Evolutionary conservation across 2,888 invertebrate species (phyloP).

Genomic region (Parascotia fuliginaria): DNA sequence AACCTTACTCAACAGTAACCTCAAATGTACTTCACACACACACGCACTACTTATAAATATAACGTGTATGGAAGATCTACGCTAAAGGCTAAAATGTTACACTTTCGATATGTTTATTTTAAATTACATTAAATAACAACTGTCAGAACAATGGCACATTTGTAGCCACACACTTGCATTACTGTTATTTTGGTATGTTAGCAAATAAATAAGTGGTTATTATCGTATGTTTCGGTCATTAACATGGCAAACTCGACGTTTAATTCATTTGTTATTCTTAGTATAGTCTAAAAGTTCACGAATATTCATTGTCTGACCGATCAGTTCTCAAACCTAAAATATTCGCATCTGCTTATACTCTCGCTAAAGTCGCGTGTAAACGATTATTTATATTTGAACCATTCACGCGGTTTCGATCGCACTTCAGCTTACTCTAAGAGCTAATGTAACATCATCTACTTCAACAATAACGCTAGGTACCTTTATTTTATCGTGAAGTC

Average conservation of each 20-base stretch:
- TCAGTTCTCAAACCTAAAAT: constrained; percentile 22
- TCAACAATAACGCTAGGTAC: constrained; percentile 68
- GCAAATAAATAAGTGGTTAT: constrained; percentile 48
- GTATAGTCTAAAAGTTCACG: constrained; percentile 2
- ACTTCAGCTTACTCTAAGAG: constrained; percentile 56
- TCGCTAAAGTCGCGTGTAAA: constrained; percentile 17
- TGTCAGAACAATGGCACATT: constrained; percentile 77
- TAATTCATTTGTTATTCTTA: constrained; percentile 4
- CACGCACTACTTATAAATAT: constrained; percentile 66
- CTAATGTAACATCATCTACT: constrained; percentile 75
- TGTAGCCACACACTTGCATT: constrained; percentile 63
- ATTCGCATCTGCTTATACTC: constrained; percentile 18
- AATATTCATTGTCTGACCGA: constrained; percentile 19
- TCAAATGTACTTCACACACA: constrained; percentile 54
- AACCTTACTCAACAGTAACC: constrained; percentile 47
- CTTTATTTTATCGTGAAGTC: constrained; percentile 65
- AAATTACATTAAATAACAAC: constrained; percentile 78
- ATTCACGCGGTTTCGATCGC: constrained; percentile 38
- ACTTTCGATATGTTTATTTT: constrained; percentile 81
- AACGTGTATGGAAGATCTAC: constrained; percentile 83
- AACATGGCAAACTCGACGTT: constrained; percentile 27
- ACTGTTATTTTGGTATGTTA: constrained; percentile 57
- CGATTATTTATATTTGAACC: constrained; percentile 27
- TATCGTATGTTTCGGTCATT: constrained; percentile 20
- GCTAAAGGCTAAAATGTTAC: constrained; percentile 83